Base-by-base conservation (phyloP, 2,888 invertebrate species). In the Andrena bicolor region DNA sequence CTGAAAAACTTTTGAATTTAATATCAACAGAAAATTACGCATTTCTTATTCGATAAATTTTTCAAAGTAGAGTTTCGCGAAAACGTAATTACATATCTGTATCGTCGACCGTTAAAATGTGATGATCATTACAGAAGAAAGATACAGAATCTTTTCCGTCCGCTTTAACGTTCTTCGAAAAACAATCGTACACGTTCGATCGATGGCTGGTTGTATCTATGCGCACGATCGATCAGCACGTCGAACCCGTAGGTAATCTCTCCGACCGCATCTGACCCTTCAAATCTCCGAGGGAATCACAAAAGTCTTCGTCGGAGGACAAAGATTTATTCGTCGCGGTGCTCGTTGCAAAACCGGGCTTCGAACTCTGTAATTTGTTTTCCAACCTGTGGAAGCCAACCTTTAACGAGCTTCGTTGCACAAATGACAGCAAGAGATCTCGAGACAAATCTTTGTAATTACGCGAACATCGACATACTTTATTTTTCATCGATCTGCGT, bases 261-360 rank as follows among this genome's bases (percentile, higher is more conserved):
- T 6, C 4, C 49, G 79, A 80, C 75, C 79, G 35, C 79, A 80
- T 80, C 79, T 80, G 70, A 80, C 79, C 79, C 75, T 51, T 75
- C 75, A 65, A 80, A 80, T 60, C 56, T 53, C 65, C 32, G 23
- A 60, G 28, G 41, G 58, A 60, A 65, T 68, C 68, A 73, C 66
- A 78, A 49, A 74, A 68, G 20, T 80, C 58, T 60, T 56, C 41
- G 65, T 69, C 65, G 56, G 35, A 16, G 70, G 75, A 80, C 79
- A 75, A 80, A 60, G 75, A 68, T 80, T 70, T 65, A 64, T 80
- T 79, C 73, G 63, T 63, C 56, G 48, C 48, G 41, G 32, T 51
- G 13, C 49, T 16, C 30, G 28, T 35, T 75, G 58, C 28, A 63
- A 79, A 64, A 58, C 64, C 65, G 32, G 1, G 65, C 23, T 48